phyloP scores from a whole-genome alignment of 2,797 vertebrate genomes.

The Melanotaenia pygmaea region DNA sequence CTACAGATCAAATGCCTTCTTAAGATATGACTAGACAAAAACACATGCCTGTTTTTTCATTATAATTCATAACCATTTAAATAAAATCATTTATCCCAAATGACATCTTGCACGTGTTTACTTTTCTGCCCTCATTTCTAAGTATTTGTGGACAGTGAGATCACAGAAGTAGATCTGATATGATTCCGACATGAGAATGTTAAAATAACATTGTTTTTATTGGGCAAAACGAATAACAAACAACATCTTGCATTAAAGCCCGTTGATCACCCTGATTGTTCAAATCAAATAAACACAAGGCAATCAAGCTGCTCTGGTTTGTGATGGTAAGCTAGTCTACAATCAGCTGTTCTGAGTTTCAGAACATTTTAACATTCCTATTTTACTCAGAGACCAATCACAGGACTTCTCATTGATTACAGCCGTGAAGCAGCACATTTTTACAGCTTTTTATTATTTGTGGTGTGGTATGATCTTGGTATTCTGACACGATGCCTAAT shows the following conservation, averaged over 20 bases:
- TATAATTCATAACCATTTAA: neutral
- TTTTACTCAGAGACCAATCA: conserved; percentile 35
- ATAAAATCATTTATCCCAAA: neutral
- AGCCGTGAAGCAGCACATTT: neutral
- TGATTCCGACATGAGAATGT: conserved; percentile 18
- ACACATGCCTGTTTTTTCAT: conserved; percentile 1
- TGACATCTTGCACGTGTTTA: neutral
- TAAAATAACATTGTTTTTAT: conserved; percentile 27
- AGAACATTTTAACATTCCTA: conserved; percentile 26
- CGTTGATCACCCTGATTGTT: conserved; percentile 59
- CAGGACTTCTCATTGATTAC: conserved; percentile 15
- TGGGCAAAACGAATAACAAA: conserved; percentile 22
- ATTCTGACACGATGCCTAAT: conserved; percentile 7
- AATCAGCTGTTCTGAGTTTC: conserved; percentile 15
- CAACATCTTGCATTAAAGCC: conserved; percentile 26
- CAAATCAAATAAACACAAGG: conserved; percentile 31
- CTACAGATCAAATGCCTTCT: conserved; percentile 15
- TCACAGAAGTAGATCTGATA: conserved; percentile 1
- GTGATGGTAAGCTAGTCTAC: conserved; percentile 15
- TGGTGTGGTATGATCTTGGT: conserved; percentile 5
- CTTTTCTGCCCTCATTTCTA: conserved; percentile 7
- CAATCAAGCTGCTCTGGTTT: conserved; percentile 44
- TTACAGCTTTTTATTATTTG: neutral
- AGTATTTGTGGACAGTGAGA: conserved; percentile 8
- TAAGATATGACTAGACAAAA: conserved; percentile 8